Conservation (phyloP, 2,113 vertebrate genomes). For the Cyanoderma ruficeps region DNA sequence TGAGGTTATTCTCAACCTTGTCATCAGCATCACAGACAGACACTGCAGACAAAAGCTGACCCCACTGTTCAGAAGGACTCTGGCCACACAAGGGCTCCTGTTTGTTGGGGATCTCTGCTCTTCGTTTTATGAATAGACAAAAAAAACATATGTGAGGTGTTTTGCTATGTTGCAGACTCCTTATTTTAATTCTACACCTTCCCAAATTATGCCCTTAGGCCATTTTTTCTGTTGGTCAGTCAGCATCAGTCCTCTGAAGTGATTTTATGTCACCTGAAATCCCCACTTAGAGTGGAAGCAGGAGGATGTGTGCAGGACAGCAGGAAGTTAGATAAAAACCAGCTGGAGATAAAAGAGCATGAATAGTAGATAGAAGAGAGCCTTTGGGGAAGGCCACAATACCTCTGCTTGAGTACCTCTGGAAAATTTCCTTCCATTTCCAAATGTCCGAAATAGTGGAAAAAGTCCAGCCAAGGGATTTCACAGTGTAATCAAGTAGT, state of each 20-base stretch:
- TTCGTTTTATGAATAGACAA: not conserved
- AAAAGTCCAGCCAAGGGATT: not conserved
- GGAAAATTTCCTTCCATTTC: not conserved
- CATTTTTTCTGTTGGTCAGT: not conserved
- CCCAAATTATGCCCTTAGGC: not conserved
- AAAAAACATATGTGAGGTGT: not conserved
- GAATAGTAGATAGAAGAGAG: not conserved
- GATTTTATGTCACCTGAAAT: not conserved
- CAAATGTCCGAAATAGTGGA: not conserved
- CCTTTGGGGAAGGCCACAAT: not conserved
- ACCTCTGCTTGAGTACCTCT: not conserved
- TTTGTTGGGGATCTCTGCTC: accelerated
- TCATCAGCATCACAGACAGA: not conserved
- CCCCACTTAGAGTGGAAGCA: not conserved
- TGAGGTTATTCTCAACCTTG: not conserved
- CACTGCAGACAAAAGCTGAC: not conserved
- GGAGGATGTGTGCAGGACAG: not conserved
- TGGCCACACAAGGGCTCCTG: not conserved
- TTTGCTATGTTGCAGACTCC: not conserved
- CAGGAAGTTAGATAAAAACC: not conserved
- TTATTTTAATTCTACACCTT: not conserved
- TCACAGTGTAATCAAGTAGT: not conserved
- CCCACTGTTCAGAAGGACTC: not conserved
- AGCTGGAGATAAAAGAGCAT: not conserved
- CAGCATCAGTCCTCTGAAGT: not conserved